Evolutionary conservation across 1,140 invertebrate genomes (phyloP), one percentile per base, ranked within the genome.

Genomic region (Drosophila paulistorum): DNA sequence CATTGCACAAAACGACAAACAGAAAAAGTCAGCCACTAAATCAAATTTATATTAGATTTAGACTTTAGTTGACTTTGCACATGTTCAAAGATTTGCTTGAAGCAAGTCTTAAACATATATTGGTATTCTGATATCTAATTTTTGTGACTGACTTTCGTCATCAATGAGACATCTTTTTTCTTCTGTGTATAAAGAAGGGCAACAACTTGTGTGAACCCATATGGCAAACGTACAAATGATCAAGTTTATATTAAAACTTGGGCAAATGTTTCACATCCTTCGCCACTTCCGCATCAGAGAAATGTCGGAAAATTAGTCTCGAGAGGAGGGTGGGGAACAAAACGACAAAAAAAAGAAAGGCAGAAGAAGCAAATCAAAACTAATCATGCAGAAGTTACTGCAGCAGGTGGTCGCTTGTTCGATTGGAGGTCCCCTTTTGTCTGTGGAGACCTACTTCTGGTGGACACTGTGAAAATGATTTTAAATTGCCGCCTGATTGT

Each of bases 401-500:
- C 84, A 81, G 69, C 79, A 87, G 83, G 83, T 87, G 83, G 83
- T 87, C 14, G 77, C 2, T 13, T 13, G 11, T 13, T 39, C 9
- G 37, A 11, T 13, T 11, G 37, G 37, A 35, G 35, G 66, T 65
- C 68, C 69, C 57, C 78, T 68, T 63, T 63, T 76, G 59, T 13
- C 63, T 57, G 26, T 13, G 33, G 58, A 59, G 9, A 37, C 35
- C 11, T 13, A 23, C 62, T 77, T 30, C 66, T 83, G 79, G 54
- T 83, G 83, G 54, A 79, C 77, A 70, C 77, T 80, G 84, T 89
- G 84, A 89, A 89, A 89, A 89, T 89, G 71, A 74, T 81, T 89
- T 89, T 89, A 89, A 89, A 89, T 89, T 89, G 84, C 84, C 86
- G 84, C 80, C 79, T 89, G 83, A 89, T 87, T 87, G 83, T 87